Base-by-base conservation (phyloP, 1,140 invertebrate genomes). In the Ladona fulva region DNA sequence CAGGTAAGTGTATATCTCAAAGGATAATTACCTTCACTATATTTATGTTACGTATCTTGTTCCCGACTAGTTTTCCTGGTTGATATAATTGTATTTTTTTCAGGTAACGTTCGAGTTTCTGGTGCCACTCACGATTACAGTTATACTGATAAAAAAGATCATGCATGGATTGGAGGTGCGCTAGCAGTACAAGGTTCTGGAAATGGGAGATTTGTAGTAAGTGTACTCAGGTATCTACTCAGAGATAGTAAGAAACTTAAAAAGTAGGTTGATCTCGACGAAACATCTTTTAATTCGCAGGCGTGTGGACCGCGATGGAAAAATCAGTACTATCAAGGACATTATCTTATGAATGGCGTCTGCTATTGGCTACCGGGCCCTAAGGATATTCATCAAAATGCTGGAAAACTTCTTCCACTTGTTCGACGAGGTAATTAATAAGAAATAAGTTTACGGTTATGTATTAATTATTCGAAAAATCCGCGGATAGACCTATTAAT, bases 221-320 rank as follows among this genome's bases (percentile, higher is more conserved):
- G 76, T 66, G 12, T 12, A 22, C 14, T 66, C 12, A 19, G 12
- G 14, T 66, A 66, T 22, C 52, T 66, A 19, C 52, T 66, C n/a
- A 12, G 3, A 6, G 16, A 11, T 52, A 19, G 10, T 19, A 66
- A 19, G 52, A 66, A 66, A 6, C 12, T 19, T 66, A 66, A 66
- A 25, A 75, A 24, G 1, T 6, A 75, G 24, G 1, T 19, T 25
- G 12, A 5, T 22, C 24, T 25, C 5, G 14, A 73, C 6, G 52
- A 66, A 59, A 77, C 74, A n/a, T 66, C 8, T 78, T 25, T 25
- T 78, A 14, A 42, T 44, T 74, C 77, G 78, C n/a, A 82, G 82
- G 80, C 80, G n/a, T 84, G 83, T 78, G 83, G 82, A 6, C 82
- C 81, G 79, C 78, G 82, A 24, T 84, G 83, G 82, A 80, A 79